A percentile compares a stretch with the other conserved stretches of the same genome.
Conservation (phyloP, 2,888 invertebrate species). For the Heliconius charithonia region DNA sequence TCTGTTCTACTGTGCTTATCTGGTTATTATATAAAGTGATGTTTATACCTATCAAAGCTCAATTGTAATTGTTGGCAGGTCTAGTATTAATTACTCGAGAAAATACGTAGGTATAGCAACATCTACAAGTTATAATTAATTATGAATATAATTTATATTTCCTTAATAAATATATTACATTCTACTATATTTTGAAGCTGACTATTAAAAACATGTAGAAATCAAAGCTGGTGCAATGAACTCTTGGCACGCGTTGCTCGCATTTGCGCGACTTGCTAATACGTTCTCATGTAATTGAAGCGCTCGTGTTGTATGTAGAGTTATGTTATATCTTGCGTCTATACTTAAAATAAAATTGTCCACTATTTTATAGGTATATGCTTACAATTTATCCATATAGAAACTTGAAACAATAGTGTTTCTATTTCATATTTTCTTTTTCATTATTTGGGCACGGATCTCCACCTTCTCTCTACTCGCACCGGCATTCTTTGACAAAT, state of each 20-base stretch:
- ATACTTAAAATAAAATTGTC: slow-evolving; percentile 18
- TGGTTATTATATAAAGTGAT: background rate
- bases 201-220: slow-evolving; percentile 28
- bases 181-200: slow-evolving; percentile 22
- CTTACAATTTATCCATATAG: background rate
- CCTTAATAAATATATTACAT: background rate
- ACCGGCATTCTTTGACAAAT: too few relatives aligned
- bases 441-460: background rate
- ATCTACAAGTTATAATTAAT: background rate
- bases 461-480: too few relatives aligned
- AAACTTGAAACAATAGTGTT: background rate
- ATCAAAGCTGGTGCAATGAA: slow-evolving; percentile 51
- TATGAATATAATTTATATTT: background rate
- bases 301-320: slow-evolving; percentile 35
- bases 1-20: too few relatives aligned
- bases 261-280: slow-evolving; percentile 41
- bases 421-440: background rate
- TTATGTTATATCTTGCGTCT: slow-evolving; percentile 26
- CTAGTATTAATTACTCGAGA: background rate
- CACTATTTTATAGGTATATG: background rate
- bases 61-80: background rate
- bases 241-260: slow-evolving; percentile 45
- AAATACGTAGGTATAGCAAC: too few relatives aligned
- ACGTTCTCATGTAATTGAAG: slow-evolving; percentile 37
- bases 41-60: background rate